A percentile compares a stretch with the other conserved stretches of the same genome.
These are phyloP conservation scores for Nineta flava DNA, from an alignment of 2,888 invertebrate species.

Conservation along the genomic window DNA sequence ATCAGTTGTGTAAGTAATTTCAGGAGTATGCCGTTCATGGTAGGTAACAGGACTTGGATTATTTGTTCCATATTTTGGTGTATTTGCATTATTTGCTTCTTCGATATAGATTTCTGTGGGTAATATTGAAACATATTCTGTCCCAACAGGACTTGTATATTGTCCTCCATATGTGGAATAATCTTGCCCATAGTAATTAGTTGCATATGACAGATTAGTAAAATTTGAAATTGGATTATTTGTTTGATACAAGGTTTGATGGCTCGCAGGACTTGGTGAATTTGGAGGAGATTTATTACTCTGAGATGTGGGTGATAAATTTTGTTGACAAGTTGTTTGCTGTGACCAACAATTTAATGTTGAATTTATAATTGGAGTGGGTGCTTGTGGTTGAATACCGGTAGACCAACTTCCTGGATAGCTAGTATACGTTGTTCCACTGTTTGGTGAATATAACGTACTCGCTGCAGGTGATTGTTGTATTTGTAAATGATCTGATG, in stretches of 20 bases:
- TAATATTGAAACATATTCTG: slow-evolving; percentile 6
- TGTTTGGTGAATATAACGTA: slow-evolving; percentile 14
- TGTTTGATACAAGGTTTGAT: slow-evolving; percentile 4
- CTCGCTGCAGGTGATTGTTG: slow-evolving; percentile 20
- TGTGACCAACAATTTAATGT: slow-evolving; percentile 29
- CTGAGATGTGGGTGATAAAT: slow-evolving; percentile 16
- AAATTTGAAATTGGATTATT: slow-evolving; percentile 20
- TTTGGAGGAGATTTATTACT: slow-evolving; percentile 24
- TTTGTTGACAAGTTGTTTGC: slow-evolving; percentile 23
- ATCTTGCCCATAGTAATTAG: slow-evolving; percentile 24
- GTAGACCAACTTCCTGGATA: slow-evolving; percentile 22
- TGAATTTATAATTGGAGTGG: slow-evolving; percentile 23
- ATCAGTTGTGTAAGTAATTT: not conserved
- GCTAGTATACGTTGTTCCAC: slow-evolving; percentile 20
- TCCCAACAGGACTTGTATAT: slow-evolving; percentile 1
- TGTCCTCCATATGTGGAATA: slow-evolving; percentile 20
- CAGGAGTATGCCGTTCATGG: slow-evolving; percentile 5
- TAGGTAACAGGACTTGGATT: slow-evolving; percentile 1
- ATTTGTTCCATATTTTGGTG: not conserved
- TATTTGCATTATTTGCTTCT: not conserved
- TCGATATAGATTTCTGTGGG: slow-evolving; percentile 8
- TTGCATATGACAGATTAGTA: slow-evolving; percentile 21
- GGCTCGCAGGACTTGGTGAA: slow-evolving; percentile 4
- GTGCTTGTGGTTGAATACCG: slow-evolving; percentile 23
- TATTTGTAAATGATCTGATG: slow-evolving; percentile 27